phyloP scores from a whole-genome alignment of 2,888 invertebrate genomes.

The Erebia epiphron region DNA sequence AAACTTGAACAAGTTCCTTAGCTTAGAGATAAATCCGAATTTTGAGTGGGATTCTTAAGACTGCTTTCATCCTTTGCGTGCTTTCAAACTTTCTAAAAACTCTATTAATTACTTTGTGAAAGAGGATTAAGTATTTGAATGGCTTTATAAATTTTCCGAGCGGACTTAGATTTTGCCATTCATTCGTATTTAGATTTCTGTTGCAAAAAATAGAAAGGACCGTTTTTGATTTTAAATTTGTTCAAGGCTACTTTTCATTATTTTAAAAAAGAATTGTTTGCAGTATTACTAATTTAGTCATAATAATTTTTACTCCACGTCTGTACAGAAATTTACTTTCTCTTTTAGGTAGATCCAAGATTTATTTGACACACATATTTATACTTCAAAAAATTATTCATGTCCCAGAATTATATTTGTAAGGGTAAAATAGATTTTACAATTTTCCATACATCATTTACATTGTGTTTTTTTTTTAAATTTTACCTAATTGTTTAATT shows the following conservation, averaged over 20 bases:
- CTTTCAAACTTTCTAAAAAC: slow-evolving; percentile 34
- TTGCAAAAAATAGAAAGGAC: not conserved
- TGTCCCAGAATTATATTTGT: too few relatives aligned
- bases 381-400: too few relatives aligned
- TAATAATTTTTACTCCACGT: too few relatives aligned
- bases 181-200: slow-evolving; percentile 17
- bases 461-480: too few relatives aligned
- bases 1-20: slow-evolving; percentile 61
- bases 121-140: slow-evolving; percentile 27
- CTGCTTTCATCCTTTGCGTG: slow-evolving; percentile 30
- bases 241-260: not conserved
- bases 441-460: too few relatives aligned
- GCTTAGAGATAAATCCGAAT: slow-evolving; percentile 27
- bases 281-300: too few relatives aligned
- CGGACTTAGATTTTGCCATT: slow-evolving; percentile 21
- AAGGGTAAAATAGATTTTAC: too few relatives aligned
- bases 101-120: slow-evolving; percentile 32
- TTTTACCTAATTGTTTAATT: too few relatives aligned
- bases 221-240: not conserved
- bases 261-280: too few relatives aligned
- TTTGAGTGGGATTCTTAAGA: slow-evolving; percentile 33
- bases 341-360: too few relatives aligned
- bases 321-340: too few relatives aligned
- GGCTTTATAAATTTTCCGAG: slow-evolving; percentile 23
- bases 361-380: too few relatives aligned